Evolutionary conservation across 1,140 invertebrate species (phyloP), one percentile per base, ranked within the genome.

Genomic region (Nasonia giraulti): DNA sequence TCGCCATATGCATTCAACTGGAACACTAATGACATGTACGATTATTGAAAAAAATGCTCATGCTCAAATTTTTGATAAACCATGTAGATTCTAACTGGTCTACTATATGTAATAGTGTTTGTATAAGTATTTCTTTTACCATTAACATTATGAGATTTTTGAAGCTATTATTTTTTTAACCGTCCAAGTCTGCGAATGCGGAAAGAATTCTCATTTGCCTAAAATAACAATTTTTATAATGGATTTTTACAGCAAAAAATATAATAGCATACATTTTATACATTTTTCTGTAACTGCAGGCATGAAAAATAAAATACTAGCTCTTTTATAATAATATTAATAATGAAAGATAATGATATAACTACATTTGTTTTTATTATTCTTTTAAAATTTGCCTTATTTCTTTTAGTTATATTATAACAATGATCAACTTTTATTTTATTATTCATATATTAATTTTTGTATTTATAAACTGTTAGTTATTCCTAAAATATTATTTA

Each of bases 191-290:
- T 50, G 11, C 47, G 14, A 50, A 17, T 50, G 47, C 11, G 17
- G 37, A 31, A 78, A 69, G 8, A 20, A 11, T 76, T 76, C n/a
- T 47, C 55, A 83, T 78, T 71, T 12, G 40, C 6, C 6, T 44
- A 44, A 44, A 44, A 44, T 23, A 3, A 71, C 4, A 71, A 23
- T 71, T 83, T 77, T 78, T 71, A 71, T 78, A 33, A 12, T 77
- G 47, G 76, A 69, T 68, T 68, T 66, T 44, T 47, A 50, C 14
- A 44, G 8, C 12, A 17, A 17, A 17, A 50, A 4, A 50, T 2
- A 12, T 14, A 14, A 50, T 4, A 14, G 47, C n/a, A 17, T 14
- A 40, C 37, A 23, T 37, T 68, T 80, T 79, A 27, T 80, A 27
- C 1, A 47, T 47, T 80, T 80, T 47, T 47, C 44, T 80, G 12